Conservation (phyloP, 2,888 invertebrate genomes). For the Criorhina ranunculi region DNA sequence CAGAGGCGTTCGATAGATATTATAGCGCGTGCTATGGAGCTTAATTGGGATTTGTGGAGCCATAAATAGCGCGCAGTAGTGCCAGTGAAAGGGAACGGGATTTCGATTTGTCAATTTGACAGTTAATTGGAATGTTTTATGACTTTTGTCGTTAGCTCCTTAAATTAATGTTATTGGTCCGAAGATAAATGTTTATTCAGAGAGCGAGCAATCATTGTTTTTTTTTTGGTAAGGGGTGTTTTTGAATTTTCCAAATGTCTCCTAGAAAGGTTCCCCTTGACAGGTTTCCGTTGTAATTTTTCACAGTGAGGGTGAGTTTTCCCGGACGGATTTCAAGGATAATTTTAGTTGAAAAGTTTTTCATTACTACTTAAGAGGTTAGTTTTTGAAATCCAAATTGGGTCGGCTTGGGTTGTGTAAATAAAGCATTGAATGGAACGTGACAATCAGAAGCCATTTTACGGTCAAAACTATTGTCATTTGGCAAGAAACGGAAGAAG, state of each 20-base stretch:
- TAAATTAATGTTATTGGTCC: slow-evolving; percentile 70
- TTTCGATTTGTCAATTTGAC: slow-evolving; percentile 75
- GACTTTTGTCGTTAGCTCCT: slow-evolving; percentile 67
- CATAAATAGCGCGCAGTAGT: slow-evolving; percentile 43
- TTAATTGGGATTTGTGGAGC: slow-evolving; percentile 61
- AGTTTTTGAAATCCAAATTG: no score
- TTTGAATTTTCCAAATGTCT: background rate
- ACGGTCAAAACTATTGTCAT: no score
- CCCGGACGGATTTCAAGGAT: no score
- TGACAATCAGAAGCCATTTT: no score
- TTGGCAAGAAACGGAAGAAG: no score
- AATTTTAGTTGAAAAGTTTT: no score
- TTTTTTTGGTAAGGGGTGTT: background rate
- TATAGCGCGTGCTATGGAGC: slow-evolving; percentile 45
- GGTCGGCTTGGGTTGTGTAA: no score
- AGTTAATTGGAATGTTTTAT: slow-evolving; percentile 75
- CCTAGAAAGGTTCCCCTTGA: background rate
- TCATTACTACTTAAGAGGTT: no score
- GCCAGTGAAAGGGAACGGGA: slow-evolving; percentile 39
- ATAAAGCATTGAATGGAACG: no score
- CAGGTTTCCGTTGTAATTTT: no score
- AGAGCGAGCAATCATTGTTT: background rate
- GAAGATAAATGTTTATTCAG: slow-evolving; percentile 59
- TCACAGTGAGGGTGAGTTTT: no score
- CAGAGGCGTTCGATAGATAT: slow-evolving; percentile 44